Evolutionary conservation across 2,797 vertebrate genomes (phyloP).

Genomic region (Odontamblyopus lacepedii): DNA sequence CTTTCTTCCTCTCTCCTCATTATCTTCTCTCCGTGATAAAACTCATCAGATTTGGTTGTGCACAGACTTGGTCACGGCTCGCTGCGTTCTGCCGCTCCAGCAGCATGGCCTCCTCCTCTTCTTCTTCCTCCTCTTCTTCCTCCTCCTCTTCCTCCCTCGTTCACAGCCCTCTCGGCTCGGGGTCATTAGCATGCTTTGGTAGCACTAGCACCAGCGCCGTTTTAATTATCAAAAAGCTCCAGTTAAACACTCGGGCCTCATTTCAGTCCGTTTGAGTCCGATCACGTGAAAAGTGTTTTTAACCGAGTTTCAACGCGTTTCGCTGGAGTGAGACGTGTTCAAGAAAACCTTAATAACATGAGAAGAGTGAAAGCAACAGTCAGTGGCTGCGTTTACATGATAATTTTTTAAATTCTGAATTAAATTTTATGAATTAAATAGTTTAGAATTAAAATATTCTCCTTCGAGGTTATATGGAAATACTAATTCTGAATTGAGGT

Average conservation of each 20-base stretch:
- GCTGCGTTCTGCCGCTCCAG: conserved; percentile 72
- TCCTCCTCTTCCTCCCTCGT: no score
- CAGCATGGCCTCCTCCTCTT: conserved; percentile 59
- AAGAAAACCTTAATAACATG: no score
- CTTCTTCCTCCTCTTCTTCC: conserved; percentile 1
- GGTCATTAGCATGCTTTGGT: conserved; percentile 60
- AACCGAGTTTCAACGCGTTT: not conserved
- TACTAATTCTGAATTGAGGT: no score
- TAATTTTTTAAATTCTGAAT: no score
- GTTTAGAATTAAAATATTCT: no score
- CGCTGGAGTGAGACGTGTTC: no score
- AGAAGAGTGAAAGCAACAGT: no score
- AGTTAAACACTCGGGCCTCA: conserved; percentile 61
- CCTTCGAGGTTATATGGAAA: no score
- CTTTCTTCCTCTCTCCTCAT: conserved; percentile 58
- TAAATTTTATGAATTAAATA: no score
- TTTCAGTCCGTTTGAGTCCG: conserved; percentile 54
- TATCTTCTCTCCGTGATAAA: conserved; percentile 70
- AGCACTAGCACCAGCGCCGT: conserved; percentile 23
- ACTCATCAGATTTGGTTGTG: conserved; percentile 76
- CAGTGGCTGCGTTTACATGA: no score
- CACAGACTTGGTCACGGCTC: conserved; percentile 74
- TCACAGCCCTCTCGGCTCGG: conserved; percentile 53
- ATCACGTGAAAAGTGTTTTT: conserved; percentile 41
- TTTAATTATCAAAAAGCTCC: conserved; percentile 74